A percentile compares a stretch with the other conserved stretches of the same genome.
phyloP scores from a whole-genome alignment of 2,797 vertebrate species.

The Danionella dracula region DNA sequence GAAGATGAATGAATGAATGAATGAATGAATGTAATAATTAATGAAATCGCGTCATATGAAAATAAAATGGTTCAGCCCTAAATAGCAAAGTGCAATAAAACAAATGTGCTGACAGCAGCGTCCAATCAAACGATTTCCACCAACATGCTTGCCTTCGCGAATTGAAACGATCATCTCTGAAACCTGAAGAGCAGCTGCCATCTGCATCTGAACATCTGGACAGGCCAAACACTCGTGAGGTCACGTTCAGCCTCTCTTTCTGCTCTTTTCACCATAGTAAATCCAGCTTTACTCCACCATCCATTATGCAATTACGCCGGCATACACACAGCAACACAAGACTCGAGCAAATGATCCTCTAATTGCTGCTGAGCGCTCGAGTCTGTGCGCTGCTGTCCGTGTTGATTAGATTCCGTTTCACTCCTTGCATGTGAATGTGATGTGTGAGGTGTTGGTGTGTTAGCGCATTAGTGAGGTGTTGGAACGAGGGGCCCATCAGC shows the following conservation, averaged over 20 bases:
- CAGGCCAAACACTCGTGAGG: background rate
- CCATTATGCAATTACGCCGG: conserved; percentile 18
- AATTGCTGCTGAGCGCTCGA: conserved; percentile 49
- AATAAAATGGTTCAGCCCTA: no score
- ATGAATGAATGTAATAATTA: no score
- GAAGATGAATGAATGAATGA: no score
- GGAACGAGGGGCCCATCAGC: conserved; percentile 58
- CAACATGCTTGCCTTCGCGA: background rate
- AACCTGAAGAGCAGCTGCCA: background rate
- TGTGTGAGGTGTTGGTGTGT: conserved; percentile 43
- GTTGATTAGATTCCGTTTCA: conserved; percentile 49
- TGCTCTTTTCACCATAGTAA: background rate
- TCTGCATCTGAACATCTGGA: background rate
- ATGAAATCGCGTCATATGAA: no score
- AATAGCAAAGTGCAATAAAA: no score
- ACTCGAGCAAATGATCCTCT: conserved; percentile 43
- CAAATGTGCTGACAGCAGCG: no score
- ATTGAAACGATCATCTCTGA: background rate
- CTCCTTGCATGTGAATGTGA: conserved; percentile 32
- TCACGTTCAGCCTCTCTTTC: background rate
- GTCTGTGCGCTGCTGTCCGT: conserved; percentile 41
- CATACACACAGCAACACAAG: conserved; percentile 29
- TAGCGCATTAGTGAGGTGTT: conserved; percentile 41
- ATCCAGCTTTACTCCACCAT: conserved; percentile 15
- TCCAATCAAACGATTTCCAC: no score